Conservation (phyloP, 2,113 vertebrate species). For the Carassius gibelio region DNA sequence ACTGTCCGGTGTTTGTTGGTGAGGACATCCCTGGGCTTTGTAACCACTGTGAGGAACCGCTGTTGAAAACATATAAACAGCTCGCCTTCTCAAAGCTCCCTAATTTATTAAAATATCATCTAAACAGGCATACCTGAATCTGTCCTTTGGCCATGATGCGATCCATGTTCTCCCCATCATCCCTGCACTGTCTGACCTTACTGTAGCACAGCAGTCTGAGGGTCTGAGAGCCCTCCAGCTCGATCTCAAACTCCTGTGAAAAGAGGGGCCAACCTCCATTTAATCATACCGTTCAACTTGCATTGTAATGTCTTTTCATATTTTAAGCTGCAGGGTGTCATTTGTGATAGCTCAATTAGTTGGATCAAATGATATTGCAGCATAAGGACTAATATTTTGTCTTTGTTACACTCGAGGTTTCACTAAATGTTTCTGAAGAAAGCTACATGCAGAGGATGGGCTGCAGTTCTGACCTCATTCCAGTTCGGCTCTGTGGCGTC, state of each 20-base stretch:
- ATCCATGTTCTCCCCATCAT: constrained; percentile 88
- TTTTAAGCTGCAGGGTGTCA: background rate
- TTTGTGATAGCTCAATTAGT: background rate
- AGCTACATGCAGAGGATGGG: too few relatives aligned
- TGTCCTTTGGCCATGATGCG: constrained; percentile 94
- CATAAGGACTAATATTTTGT: background rate
- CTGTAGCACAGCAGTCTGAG: constrained; percentile 94
- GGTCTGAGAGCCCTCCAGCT: constrained; percentile 96
- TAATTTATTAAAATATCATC: background rate
- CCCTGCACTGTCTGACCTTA: constrained; percentile 86
- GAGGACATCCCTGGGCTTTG: too few relatives aligned
- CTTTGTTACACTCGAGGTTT: background rate
- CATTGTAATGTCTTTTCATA: background rate
- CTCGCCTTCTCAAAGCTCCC: background rate
- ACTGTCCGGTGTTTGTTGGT: background rate
- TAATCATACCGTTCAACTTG: background rate
- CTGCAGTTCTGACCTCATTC: constrained; percentile 85
- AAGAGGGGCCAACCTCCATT: background rate
- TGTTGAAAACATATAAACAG: background rate
- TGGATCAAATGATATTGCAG: background rate
- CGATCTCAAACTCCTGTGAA: constrained; percentile 96
- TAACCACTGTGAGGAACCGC: too few relatives aligned
- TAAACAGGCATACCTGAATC: constrained; percentile 80
- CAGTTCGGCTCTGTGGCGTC: constrained; percentile 96
- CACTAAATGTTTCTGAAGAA: background rate